Conservation (phyloP, 2,888 invertebrate species). For the Xestobium rufovillosum region DNA sequence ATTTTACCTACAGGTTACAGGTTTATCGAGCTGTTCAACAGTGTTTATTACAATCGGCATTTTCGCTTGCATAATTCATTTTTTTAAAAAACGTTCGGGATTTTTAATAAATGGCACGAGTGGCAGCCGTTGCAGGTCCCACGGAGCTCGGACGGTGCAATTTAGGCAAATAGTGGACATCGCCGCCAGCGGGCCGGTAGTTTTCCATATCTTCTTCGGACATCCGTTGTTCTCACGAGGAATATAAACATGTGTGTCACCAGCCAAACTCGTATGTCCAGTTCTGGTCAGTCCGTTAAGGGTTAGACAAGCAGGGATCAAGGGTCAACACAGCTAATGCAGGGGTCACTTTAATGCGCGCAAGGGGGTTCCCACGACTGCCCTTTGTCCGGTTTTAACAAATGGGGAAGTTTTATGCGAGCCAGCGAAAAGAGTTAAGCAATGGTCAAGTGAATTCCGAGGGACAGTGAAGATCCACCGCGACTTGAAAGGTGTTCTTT, state of each 20-base stretch:
- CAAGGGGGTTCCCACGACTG: slow-evolving; percentile 36
- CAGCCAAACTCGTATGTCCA: slow-evolving; percentile 38
- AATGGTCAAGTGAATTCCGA: slow-evolving; percentile 37
- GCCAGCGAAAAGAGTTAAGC: slow-evolving; percentile 26
- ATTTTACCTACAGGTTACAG: too few species aligned
- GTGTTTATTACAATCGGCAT: too few species aligned
- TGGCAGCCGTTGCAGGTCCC: too few species aligned
- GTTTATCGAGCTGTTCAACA: too few species aligned
- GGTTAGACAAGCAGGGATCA: slow-evolving; percentile 26
- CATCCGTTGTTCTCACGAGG: slow-evolving; percentile 31
- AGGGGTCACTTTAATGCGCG: slow-evolving; percentile 31
- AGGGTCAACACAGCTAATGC: slow-evolving; percentile 30
- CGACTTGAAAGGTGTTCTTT: slow-evolving; percentile 23
- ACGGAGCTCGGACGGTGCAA: too few species aligned
- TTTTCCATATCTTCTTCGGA: slow-evolving; percentile 27
- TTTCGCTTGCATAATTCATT: too few species aligned
- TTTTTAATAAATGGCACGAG: too few species aligned
- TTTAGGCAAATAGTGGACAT: slow-evolving; percentile 1
- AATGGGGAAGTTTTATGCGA: slow-evolving; percentile 31
- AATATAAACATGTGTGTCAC: slow-evolving; percentile 29
- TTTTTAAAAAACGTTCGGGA: too few species aligned
- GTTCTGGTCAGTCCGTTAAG: slow-evolving; percentile 41
- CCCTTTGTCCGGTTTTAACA: slow-evolving; percentile 33
- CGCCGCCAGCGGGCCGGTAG: too few species aligned
- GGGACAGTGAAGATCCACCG: slow-evolving; percentile 27